Base-by-base conservation (phyloP, 2,888 invertebrate genomes). In the Priocnemis perturbator region DNA sequence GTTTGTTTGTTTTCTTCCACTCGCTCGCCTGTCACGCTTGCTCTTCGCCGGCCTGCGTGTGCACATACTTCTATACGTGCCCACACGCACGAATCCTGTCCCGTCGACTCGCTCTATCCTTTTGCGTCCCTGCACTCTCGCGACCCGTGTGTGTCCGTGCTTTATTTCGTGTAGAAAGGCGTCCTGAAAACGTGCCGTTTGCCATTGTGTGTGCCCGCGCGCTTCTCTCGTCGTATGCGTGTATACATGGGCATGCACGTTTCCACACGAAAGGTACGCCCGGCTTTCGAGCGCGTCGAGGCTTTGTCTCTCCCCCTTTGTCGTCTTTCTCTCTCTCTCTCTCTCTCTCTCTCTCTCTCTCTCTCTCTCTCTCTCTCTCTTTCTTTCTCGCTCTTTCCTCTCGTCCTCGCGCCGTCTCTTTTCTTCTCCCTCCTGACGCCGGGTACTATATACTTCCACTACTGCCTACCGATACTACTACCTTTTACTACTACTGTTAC, bases 271-370 rank as follows among this genome's bases (percentile, higher is more conserved):
- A 70, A 76, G 76, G 76, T 73, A 77, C 68, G 67, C 59, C 72
- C 73, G 76, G 71, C 69, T 73, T 71, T 56, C 58, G 71, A 71
- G 57, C 71, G 72, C 76, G 76, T 70, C 76, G 76, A 69, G 67
- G 76, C 77, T 77, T 64, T 58, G 53, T 30, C 63, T 60, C 58
- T 60, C 62, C 57, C 23, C 50, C 21, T 48, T 45, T 37, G 30
- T 2, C 17, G 14, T 64, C 53, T 52, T 47, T 50, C 50, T 58
- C 21, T 15, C 44, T 63, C 44, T 58, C 23, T 59, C 58, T 50
- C 30, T 53, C 56, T n/a, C n/a, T 37, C 64, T 17, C 19, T n/a
- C 15, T 9, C 47, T 53, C 20, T 30, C 48, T 20, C 58, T 50
- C 57, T 17, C 23, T 60, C 58, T 70, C 64, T 64, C 69, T 20